A percentile compares a stretch with the other conserved stretches of the same genome.
Evolutionary conservation across 2,113 vertebrate species (phyloP).

Genomic region (Phaetusa simplex): DNA sequence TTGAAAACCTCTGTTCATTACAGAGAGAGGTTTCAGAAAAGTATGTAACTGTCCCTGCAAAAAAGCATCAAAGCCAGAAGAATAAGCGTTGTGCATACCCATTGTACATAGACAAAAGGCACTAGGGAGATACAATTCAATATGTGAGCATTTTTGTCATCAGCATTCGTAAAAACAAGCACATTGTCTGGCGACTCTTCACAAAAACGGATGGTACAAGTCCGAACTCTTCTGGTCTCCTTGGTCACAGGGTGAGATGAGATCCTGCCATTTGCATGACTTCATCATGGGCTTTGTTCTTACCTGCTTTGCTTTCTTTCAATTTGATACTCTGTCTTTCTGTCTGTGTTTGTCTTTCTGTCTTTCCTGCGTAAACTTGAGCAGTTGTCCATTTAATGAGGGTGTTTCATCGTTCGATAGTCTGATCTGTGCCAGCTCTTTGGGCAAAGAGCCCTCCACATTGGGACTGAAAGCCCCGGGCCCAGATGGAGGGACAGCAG

Average conservation of each 20-base stretch:
- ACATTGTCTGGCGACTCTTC: not conserved
- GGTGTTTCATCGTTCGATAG: not conserved
- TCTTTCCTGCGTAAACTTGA: not conserved
- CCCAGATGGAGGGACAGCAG: not conserved
- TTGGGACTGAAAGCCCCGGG: not conserved
- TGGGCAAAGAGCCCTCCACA: not conserved
- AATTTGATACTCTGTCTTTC: not conserved
- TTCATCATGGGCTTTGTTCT: not conserved
- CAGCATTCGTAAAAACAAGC: not conserved
- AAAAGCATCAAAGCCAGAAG: not conserved
- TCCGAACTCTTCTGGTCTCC: not conserved
- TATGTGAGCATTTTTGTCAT: not conserved
- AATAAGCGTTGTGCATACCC: not conserved
- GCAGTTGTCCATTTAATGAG: not conserved
- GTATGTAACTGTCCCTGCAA: not conserved
- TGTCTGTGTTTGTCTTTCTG: not conserved
- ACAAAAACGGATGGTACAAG: rapidly evolving
- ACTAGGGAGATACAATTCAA: not conserved
- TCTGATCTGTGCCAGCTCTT: not conserved
- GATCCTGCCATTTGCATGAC: not conserved
- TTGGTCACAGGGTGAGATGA: not conserved
- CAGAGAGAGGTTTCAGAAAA: not conserved
- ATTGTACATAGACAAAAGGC: not conserved
- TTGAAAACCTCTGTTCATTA: not conserved
- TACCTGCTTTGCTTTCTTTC: not conserved